A percentile compares a stretch with the other conserved stretches of the same genome.
Evolutionary conservation across 2,113 vertebrate species (phyloP).

Genomic region (Platysternon megacephalum): DNA sequence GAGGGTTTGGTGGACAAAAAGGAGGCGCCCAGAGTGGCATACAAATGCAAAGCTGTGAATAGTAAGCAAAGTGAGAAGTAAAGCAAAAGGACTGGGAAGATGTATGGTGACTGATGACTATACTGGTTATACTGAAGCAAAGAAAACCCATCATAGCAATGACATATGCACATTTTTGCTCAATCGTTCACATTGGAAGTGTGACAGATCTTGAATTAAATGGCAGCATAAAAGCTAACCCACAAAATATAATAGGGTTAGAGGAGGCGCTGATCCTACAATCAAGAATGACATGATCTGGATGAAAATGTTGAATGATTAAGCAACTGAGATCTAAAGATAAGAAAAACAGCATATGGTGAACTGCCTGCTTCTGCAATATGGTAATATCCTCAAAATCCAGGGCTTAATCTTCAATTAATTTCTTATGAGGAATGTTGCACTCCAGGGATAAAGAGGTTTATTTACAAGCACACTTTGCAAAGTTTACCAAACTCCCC

Average conservation of each 20-base stretch:
- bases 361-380: not conserved
- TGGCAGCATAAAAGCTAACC: not conserved
- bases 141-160: not conserved
- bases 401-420: not conserved
- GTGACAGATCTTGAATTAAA: not conserved
- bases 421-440: not conserved
- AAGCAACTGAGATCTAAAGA: not conserved
- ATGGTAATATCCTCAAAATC: not conserved
- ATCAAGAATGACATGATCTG: not conserved
- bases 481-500: not conserved
- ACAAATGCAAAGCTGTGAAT: not conserved
- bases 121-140: not conserved
- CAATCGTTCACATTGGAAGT: not conserved
- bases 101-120: not conserved
- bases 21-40: not conserved
- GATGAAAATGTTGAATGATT: not conserved
- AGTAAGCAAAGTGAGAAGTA: not conserved
- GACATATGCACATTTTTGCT: not conserved
- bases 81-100: not conserved
- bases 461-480: not conserved
- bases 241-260: not conserved
- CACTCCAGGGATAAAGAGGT: not conserved
- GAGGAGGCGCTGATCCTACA: not conserved
- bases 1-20: not conserved
- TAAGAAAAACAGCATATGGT: not conserved